Percentiles rank a stretch among this genome's conserved stretches.
Conservation (phyloP, 2,888 invertebrate genomes). For the Germaria angustata region DNA sequence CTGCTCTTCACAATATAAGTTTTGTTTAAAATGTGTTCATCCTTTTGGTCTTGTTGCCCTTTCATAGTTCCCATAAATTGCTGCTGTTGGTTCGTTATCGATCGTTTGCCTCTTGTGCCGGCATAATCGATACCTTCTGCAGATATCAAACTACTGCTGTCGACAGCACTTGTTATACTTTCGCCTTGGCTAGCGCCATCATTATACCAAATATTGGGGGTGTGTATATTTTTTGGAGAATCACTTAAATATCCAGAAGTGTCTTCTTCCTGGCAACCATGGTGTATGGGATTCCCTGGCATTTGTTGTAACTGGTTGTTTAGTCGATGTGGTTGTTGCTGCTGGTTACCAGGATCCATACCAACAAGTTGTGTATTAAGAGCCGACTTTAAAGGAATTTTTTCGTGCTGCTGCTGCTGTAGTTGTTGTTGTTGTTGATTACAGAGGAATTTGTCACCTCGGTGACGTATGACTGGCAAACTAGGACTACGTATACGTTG, state of each 20-base stretch:
- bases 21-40: slow-evolving; percentile 67
- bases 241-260: slow-evolving; percentile 93
- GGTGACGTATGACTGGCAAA: slow-evolving; percentile 83
- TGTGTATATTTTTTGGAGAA: slow-evolving; percentile 82
- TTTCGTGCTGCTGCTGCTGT: slow-evolving; percentile 54
- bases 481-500: slow-evolving; percentile 83
- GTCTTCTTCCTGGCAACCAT: slow-evolving; percentile 84
- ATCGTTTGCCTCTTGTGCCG: slow-evolving; percentile 69
- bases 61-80: slow-evolving; percentile 31
- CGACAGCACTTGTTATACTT: slow-evolving; percentile 71
- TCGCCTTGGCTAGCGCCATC: slow-evolving; percentile 75
- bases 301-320: slow-evolving; percentile 72
- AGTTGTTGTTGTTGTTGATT: slow-evolving; percentile 67
- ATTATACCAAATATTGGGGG: slow-evolving; percentile 81
- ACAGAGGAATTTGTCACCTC: slow-evolving; percentile 69
- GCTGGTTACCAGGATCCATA: slow-evolving; percentile 59
- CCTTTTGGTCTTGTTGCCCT: slow-evolving; percentile 67
- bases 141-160: slow-evolving; percentile 69
- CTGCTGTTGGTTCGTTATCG: slow-evolving; percentile 69
- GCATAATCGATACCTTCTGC: slow-evolving; percentile 61
- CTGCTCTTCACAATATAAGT: slow-evolving; percentile 71
- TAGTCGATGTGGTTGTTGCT: slow-evolving; percentile 69
- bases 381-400: slow-evolving; percentile 55
- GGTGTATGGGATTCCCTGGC: slow-evolving; percentile 68
- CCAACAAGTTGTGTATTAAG: slow-evolving; percentile 58